A percentile compares a stretch with the other conserved stretches of the same genome.
These are phyloP conservation scores for Eremobia ochroleuca DNA, from an alignment of 2,888 invertebrate species.

Conservation along the genomic window DNA sequence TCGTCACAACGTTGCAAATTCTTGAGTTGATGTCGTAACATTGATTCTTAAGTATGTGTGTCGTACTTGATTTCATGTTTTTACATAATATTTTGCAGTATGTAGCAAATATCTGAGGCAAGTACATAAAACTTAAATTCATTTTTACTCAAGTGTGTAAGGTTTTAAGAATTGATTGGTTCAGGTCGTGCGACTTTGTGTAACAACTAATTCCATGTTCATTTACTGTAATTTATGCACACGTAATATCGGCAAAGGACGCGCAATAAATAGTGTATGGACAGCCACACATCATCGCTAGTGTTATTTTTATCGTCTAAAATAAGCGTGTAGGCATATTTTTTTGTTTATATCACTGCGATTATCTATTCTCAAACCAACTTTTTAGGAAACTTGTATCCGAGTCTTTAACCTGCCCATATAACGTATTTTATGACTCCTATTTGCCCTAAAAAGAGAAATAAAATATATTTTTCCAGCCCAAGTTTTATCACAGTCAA, in stretches of 20 bases:
- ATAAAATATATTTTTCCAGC: slow-evolving; percentile 69
- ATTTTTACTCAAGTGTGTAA: slow-evolving; percentile 27
- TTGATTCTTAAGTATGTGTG: slow-evolving; percentile 67
- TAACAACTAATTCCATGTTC: slow-evolving; percentile 51
- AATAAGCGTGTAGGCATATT: slow-evolving; percentile 34
- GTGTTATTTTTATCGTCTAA: slow-evolving; percentile 41
- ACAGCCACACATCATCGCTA: slow-evolving; percentile 40
- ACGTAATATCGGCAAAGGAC: slow-evolving; percentile 59
- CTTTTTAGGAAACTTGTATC: slow-evolving; percentile 56
- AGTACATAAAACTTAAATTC: slow-evolving; percentile 36
- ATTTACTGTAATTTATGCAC: slow-evolving; percentile 54
- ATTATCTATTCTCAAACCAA: slow-evolving; percentile 53
- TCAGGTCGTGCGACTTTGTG: slow-evolving; percentile 43
- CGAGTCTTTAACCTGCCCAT: slow-evolving; percentile 63
- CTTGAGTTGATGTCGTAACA: slow-evolving; percentile 56
- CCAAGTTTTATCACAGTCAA: slow-evolving; percentile 81
- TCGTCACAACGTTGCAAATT: slow-evolving; percentile 59
- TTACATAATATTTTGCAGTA: slow-evolving; percentile 66
- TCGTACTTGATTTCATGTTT: slow-evolving; percentile 67
- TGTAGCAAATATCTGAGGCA: slow-evolving; percentile 64
- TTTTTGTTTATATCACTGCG: slow-evolving; percentile 45
- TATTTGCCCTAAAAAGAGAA: slow-evolving; percentile 72
- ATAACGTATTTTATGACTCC: slow-evolving; percentile 69
- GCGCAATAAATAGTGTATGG: slow-evolving; percentile 52
- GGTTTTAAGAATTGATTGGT: slow-evolving; percentile 43